Conservation (phyloP, 1,140 invertebrate genomes). For the Drosophila grimshawi region DNA sequence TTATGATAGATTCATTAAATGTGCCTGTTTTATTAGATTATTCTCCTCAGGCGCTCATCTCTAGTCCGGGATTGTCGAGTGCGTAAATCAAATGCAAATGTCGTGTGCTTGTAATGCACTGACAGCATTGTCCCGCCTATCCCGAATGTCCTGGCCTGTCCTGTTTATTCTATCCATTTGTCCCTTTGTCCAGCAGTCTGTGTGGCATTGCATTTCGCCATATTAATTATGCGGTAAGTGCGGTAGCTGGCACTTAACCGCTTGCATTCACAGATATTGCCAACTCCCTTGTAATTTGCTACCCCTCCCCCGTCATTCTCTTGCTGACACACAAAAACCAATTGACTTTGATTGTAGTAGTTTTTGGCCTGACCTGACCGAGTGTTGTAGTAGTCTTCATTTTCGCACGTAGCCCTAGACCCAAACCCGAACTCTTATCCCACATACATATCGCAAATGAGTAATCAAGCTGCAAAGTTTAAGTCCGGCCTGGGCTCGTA, state of each 20-base stretch:
- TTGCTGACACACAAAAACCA: neutral
- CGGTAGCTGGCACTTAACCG: slow-evolving; percentile 54
- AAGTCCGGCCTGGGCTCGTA: slow-evolving; percentile 7
- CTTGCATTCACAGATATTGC: slow-evolving; percentile 25
- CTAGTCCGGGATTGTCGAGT: slow-evolving; percentile 39
- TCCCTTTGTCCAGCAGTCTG: slow-evolving; percentile 16
- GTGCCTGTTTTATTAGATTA: neutral
- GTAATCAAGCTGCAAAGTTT: slow-evolving; percentile 50
- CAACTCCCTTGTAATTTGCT: neutral
- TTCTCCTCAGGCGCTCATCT: slow-evolving; percentile 21
- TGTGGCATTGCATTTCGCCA: slow-evolving; percentile 55
- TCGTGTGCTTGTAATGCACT: slow-evolving; percentile 58
- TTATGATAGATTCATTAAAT: no score
- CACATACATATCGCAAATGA: slow-evolving; percentile 53
- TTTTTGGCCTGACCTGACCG: slow-evolving; percentile 47
- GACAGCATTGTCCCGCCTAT: slow-evolving; percentile 56
- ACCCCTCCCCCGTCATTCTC: neutral
- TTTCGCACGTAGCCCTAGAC: slow-evolving; percentile 67
- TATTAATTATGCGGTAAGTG: slow-evolving; percentile 73
- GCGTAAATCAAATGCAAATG: slow-evolving; percentile 80
- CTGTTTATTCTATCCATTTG: slow-evolving; percentile 26
- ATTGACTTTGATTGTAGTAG: slow-evolving; percentile 63
- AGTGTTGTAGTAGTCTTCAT: slow-evolving; percentile 70
- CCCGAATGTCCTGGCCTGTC: slow-evolving; percentile 25
- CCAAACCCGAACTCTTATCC: slow-evolving; percentile 60